These are phyloP conservation scores for Eledona agricola DNA, from an alignment of 2,888 invertebrate species.

Conservation along the genomic window DNA sequence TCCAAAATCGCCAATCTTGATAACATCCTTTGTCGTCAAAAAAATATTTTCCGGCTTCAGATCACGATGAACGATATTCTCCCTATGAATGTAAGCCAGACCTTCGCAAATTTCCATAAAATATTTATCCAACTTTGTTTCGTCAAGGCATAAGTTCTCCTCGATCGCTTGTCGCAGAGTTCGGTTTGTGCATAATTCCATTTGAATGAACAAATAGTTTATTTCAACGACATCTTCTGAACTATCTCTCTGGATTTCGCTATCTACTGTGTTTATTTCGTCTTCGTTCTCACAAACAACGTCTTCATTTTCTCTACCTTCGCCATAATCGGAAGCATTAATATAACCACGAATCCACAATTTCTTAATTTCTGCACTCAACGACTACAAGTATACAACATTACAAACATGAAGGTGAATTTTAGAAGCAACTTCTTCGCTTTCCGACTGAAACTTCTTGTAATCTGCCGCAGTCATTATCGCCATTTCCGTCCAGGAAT, in stretches of 20 bases:
- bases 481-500: conserved; percentile 17
- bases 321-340: not conserved
- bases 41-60: conserved; percentile 28
- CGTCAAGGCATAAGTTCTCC: conserved; percentile 17
- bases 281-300: conserved; percentile 1
- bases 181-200: conserved; percentile 24
- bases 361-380: conserved; percentile 4
- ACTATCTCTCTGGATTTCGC: not conserved
- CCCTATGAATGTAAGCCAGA: conserved; percentile 10
- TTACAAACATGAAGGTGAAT: not conserved
- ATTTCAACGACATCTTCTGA: conserved; percentile 1
- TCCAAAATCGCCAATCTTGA: conserved; percentile 29
- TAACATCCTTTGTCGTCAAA: conserved; percentile 13
- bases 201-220: conserved; percentile 22
- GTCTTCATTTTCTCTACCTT: not conserved
- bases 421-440: conserved; percentile 6
- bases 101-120: conserved; percentile 30
- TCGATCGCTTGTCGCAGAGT: conserved; percentile 13
- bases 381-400: conserved; percentile 1
- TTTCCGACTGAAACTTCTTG: conserved; percentile 4
- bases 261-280: not conserved
- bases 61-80: conserved; percentile 21
- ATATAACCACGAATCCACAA: conserved; percentile 2
- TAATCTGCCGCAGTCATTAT: conserved; percentile 9
- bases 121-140: conserved; percentile 13